Evolutionary conservation across 2,113 vertebrate genomes (phyloP).

Genomic region (Elachura formosa): DNA sequence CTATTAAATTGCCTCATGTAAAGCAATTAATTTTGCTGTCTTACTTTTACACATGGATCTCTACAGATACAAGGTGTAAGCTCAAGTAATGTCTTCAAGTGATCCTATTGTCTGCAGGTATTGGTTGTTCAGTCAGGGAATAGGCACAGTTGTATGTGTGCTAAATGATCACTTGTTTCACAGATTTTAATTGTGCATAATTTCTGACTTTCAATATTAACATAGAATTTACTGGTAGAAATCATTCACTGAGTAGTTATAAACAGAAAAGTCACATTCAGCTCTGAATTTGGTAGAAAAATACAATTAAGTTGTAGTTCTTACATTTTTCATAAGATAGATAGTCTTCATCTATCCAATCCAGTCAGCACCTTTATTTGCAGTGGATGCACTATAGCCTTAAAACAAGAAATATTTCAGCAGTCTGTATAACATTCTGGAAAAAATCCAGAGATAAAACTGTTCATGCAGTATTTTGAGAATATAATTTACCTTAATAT

Average conservation of each 20-base stretch:
- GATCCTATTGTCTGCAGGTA: background rate
- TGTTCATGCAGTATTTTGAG: background rate
- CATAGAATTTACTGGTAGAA: background rate
- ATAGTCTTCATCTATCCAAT: background rate
- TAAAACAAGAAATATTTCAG: background rate
- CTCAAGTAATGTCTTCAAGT: background rate
- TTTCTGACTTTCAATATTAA: background rate
- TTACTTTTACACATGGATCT: background rate
- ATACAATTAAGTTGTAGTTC: background rate
- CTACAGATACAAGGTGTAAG: background rate
- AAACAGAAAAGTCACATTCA: background rate
- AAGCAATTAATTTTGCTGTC: background rate
- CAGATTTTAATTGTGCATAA: background rate
- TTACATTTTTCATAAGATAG: background rate
- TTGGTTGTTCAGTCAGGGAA: background rate
- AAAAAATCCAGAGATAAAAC: background rate
- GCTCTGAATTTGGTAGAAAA: background rate
- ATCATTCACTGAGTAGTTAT: background rate
- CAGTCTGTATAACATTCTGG: background rate
- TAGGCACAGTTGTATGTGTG: background rate
- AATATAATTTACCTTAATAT: background rate
- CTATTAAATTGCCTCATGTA: background rate
- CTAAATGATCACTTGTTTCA: background rate
- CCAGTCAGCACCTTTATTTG: background rate
- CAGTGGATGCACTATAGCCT: background rate